Percentiles rank a stretch among this genome's conserved stretches.
Conservation (phyloP, 2,888 invertebrate genomes). For the Zygothrica quintamaculata region DNA sequence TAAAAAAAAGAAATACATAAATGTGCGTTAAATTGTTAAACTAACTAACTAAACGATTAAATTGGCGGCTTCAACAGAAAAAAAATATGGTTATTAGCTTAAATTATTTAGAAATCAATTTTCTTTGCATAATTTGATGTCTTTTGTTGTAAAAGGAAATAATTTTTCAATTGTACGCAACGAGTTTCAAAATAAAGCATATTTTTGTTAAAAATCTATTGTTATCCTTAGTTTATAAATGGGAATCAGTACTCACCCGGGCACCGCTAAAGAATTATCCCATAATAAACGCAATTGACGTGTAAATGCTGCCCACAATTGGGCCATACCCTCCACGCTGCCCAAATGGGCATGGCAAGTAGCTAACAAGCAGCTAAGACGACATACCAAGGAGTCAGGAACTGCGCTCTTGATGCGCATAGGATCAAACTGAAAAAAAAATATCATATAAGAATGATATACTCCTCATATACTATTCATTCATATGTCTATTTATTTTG, state of each 20-base stretch:
- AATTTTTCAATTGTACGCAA: slow-evolving; percentile 47
- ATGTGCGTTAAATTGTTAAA: slow-evolving; percentile 70
- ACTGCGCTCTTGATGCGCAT: slow-evolving; percentile 90
- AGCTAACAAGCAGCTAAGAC: slow-evolving; percentile 90
- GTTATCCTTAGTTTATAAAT: background rate
- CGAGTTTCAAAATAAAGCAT: slow-evolving; percentile 71
- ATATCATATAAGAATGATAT: no score
- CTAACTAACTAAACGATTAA: slow-evolving; percentile 58
- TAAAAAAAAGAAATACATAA: slow-evolving; percentile 49
- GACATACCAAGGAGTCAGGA: slow-evolving; percentile 91
- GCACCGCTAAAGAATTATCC: slow-evolving; percentile 91
- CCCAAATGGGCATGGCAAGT: slow-evolving; percentile 91
- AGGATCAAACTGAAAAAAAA: slow-evolving; percentile 86
- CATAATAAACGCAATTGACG: slow-evolving; percentile 95
- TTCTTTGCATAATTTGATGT: slow-evolving; percentile 13
- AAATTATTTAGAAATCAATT: slow-evolving; percentile 45
- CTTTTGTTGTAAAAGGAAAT: background rate
- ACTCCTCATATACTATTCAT: no score
- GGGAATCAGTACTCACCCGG: slow-evolving; percentile 89
- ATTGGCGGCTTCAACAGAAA: slow-evolving; percentile 70
- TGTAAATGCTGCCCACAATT: slow-evolving; percentile 97
- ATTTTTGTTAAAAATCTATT: slow-evolving; percentile 69
- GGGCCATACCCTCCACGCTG: slow-evolving; percentile 90
- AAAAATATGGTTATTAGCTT: slow-evolving; percentile 40
- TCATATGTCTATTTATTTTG: no score